A percentile compares a stretch with the other conserved stretches of the same genome.
These are phyloP conservation scores for Alosa alosa DNA, from an alignment of 2,113 vertebrate species.

Conservation along the genomic window DNA sequence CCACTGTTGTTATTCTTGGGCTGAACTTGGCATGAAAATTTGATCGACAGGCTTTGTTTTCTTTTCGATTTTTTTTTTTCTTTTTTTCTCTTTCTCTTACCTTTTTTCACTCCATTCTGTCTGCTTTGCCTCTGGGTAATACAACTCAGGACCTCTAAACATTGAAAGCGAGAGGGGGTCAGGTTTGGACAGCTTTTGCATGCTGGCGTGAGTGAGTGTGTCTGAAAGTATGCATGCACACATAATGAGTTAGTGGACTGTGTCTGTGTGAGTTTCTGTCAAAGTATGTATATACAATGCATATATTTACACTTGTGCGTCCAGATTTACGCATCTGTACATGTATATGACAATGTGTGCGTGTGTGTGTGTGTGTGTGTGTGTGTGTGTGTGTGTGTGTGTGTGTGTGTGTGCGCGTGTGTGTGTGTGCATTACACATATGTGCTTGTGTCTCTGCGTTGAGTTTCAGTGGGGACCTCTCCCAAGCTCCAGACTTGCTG, in stretches of 20 bases:
- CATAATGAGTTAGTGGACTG: background rate
- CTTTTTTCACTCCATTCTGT: conserved; percentile 28
- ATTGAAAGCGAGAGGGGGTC: conserved; percentile 19
- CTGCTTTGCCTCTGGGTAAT: conserved; percentile 18
- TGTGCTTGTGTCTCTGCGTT: conserved; percentile 7
- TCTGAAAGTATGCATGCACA: background rate
- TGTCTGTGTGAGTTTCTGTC: background rate
- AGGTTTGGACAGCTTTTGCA: background rate
- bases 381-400: conserved; percentile 15
- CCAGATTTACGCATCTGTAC: background rate
- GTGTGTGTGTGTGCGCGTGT: background rate
- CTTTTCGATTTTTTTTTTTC: conserved; percentile 38
- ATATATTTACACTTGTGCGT: background rate
- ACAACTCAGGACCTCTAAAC: conserved; percentile 19
- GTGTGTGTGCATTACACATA: background rate
- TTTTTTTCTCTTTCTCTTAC: conserved; percentile 15
- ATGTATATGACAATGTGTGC: background rate
- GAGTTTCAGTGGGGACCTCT: background rate
- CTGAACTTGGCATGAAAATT: conserved; percentile 30
- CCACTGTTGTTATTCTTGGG: conserved; percentile 43
- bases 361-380: background rate
- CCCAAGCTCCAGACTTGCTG: conserved; percentile 20
- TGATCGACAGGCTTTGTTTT: conserved; percentile 40
- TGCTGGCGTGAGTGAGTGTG: background rate
- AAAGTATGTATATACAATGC: background rate